A percentile compares a stretch with the other conserved stretches of the same genome.
phyloP scores from a whole-genome alignment of 2,113 vertebrate genomes.

The Speoplatyrhinus poulsoni region DNA sequence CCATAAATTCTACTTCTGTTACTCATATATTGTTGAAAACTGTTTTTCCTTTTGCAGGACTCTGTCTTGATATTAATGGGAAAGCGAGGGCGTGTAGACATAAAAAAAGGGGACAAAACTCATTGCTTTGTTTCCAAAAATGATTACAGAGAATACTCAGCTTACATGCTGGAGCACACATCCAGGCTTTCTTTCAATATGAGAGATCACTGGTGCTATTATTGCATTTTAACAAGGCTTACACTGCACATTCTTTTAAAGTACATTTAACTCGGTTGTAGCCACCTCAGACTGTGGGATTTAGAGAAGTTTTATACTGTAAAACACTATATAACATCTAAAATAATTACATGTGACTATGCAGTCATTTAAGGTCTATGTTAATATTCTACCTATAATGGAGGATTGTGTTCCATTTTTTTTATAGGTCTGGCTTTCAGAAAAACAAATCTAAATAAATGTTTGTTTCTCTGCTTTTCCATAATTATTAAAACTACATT shows the following conservation, averaged over 20 bases:
- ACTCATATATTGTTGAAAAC: no score
- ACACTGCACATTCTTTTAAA: constrained; percentile 43
- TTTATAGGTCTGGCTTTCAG: not conserved
- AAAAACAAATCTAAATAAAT: not conserved
- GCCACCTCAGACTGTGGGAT: no score
- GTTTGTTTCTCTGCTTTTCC: not conserved
- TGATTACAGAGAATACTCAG: constrained; percentile 48
- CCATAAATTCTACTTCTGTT: no score
- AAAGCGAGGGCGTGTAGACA: not conserved
- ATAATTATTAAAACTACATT: no score
- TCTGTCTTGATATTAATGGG: no score
- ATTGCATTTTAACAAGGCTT: constrained; percentile 58
- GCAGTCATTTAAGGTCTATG: constrained; percentile 37
- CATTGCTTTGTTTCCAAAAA: constrained; percentile 24
- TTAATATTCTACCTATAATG: constrained; percentile 17
- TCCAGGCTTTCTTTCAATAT: constrained; percentile 44
- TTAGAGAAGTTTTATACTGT: no score
- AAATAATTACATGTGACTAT: constrained; percentile 55
- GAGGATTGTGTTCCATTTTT: not conserved
- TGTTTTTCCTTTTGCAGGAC: no score
- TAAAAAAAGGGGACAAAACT: no score
- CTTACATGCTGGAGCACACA: constrained; percentile 47
- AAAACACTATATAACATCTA: no score
- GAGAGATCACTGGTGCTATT: constrained; percentile 47
- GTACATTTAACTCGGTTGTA: not conserved